Percentiles rank a stretch among this genome's conserved stretches.
These are phyloP conservation scores for Agapostemon virescens DNA, from an alignment of 2,888 invertebrate genomes.

Conservation along the genomic window DNA sequence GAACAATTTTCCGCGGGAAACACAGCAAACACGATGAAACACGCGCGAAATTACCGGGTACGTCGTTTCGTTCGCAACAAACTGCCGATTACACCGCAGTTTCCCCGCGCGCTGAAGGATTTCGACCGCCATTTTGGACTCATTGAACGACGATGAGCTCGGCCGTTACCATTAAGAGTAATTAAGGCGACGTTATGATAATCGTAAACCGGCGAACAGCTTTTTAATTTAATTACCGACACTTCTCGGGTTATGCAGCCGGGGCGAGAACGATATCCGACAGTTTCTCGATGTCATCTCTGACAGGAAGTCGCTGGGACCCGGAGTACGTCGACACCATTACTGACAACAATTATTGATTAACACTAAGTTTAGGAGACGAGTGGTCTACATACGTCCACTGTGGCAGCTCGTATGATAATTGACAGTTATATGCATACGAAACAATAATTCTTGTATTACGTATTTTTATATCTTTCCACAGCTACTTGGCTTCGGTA, in stretches of 20 bases:
- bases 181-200: slow-evolving; percentile 2
- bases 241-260: neutral
- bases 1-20: slow-evolving; percentile 56
- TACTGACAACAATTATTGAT: slow-evolving; percentile 1
- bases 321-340: neutral
- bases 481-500: no score
- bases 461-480: no score
- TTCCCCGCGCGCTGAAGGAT: slow-evolving; percentile 14
- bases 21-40: slow-evolving; percentile 54
- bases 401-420: neutral
- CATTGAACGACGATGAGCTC: neutral
- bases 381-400: neutral
- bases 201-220: neutral
- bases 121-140: neutral
- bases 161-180: neutral
- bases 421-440: neutral
- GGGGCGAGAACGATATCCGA: neutral
- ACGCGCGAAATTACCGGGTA: slow-evolving; percentile 49
- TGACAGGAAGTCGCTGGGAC: neutral
- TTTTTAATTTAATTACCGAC: neutral
- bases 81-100: slow-evolving; percentile 23
- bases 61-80: slow-evolving; percentile 25
- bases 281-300: neutral
- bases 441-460: neutral
- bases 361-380: slow-evolving; percentile 1